Base-by-base conservation (phyloP, 2,888 invertebrate genomes). In the Notocelia uddmanniana region DNA sequence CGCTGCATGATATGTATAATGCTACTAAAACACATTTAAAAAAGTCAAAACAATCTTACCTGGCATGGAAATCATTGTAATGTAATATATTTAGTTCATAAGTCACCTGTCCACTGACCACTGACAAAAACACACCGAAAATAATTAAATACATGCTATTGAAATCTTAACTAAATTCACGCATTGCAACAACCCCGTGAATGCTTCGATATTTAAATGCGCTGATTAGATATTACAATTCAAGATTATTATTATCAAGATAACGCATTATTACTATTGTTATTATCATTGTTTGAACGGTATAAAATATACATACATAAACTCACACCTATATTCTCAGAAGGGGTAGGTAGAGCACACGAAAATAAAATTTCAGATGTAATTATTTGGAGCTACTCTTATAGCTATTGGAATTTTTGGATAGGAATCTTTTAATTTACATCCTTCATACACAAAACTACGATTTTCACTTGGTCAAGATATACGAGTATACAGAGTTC, bases 21-120 rank as follows among this genome's bases (percentile, higher is more conserved):
- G 41, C 41, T 15, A 37, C 13, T 15, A 13, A 15, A n/a, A 15
- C 6, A 41, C 5, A 45, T n/a, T 0, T n/a, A n/a, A 45, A 45
- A 15, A 45, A 31, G 18, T 13, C 6, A 9, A 26, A 41, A 9
- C 21, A 45, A 2, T n/a, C 67, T 62, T 60, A 70, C 73, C 73
- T 69, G 3, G 73, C 73, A 26, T 73, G 73, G 48, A 73, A 73
- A n/a, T 73, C 73, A 57, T 73, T 73, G 11, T 73, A 69, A 50
- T 73, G 73, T 18, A 73, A 50, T 52, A 73, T 66, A 18, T 73
- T 73, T 37, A 73, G 45, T 15, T 63, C 64, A 18, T 66, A 73
- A 18, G 57, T 63, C 18, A 11, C 50, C 23, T 69, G 69, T 21
- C 34, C 21, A 21, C 21, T 34, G 15, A 69, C 48, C 57, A 63